A percentile compares a stretch with the other conserved stretches of the same genome.
Conservation (phyloP, 1,140 invertebrate species). For the Muscidifurax raptorellus region DNA sequence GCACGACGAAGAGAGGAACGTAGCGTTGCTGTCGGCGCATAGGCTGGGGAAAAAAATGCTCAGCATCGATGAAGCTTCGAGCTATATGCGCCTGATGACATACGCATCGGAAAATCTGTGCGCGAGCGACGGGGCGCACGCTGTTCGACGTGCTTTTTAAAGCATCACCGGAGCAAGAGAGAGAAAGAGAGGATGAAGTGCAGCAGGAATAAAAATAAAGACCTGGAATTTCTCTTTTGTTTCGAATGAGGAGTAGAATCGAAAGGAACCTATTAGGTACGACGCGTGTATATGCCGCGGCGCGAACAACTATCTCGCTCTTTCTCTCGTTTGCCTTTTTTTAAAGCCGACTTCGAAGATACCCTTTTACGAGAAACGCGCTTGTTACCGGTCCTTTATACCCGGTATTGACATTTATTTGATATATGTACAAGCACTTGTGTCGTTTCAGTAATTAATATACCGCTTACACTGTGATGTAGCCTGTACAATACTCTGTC, state of each 20-base stretch:
- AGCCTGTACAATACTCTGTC: no score
- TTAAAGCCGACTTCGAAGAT: neutral
- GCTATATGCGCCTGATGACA: neutral
- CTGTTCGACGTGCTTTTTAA: neutral
- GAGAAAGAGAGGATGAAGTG: neutral
- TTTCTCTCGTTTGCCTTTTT: no score
- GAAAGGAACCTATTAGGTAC: neutral
- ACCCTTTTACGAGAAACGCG: neutral
- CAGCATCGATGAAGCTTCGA: conserved; percentile 5
- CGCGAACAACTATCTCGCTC: no score
- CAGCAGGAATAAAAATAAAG: neutral
- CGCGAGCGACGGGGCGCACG: neutral
- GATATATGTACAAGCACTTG: neutral
- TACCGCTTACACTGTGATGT: no score
- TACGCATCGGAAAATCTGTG: conserved; percentile 26
- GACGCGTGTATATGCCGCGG: no score
- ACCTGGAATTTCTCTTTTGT: neutral
- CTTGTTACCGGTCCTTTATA: neutral
- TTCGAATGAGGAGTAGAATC: neutral
- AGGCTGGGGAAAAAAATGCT: neutral
- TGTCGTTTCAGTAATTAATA: neutral
- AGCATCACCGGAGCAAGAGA: neutral
- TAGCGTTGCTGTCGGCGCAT: neutral
- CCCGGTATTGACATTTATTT: neutral
- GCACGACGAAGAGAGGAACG: neutral